Conservation (phyloP, 2,113 vertebrate species). For the Cisticola juncidis region DNA sequence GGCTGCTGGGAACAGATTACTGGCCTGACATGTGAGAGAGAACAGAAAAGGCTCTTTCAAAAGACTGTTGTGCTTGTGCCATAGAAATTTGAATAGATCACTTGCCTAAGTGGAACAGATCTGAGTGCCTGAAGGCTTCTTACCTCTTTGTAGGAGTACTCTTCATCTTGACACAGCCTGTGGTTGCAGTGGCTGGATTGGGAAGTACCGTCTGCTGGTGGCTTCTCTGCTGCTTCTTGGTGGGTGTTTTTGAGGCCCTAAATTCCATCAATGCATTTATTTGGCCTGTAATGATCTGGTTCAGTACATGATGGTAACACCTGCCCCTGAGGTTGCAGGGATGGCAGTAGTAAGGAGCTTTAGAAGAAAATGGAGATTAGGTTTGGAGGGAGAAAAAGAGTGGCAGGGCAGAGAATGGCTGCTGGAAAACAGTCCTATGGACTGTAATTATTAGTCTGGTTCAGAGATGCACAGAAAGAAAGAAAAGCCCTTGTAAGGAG, state of each 20-base stretch:
- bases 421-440: background rate
- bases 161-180: background rate
- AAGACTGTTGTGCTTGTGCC: background rate
- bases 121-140: background rate
- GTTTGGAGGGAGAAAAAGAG: background rate
- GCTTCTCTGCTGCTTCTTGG: background rate
- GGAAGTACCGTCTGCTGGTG: background rate
- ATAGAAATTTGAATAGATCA: background rate
- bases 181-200: background rate
- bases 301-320: background rate
- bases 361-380: background rate
- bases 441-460: background rate
- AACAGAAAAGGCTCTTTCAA: background rate
- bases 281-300: background rate
- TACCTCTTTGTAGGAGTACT: accelerated
- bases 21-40: background rate
- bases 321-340: background rate
- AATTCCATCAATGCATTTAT: background rate
- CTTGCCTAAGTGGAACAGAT: background rate
- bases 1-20: background rate
- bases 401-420: background rate
- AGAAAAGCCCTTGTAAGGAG: background rate
- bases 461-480: background rate
- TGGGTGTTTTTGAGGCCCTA: background rate
- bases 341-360: background rate